These are phyloP conservation scores for Drosophila sulfurigaster DNA, from an alignment of 1,140 invertebrate genomes.

Conservation along the genomic window DNA sequence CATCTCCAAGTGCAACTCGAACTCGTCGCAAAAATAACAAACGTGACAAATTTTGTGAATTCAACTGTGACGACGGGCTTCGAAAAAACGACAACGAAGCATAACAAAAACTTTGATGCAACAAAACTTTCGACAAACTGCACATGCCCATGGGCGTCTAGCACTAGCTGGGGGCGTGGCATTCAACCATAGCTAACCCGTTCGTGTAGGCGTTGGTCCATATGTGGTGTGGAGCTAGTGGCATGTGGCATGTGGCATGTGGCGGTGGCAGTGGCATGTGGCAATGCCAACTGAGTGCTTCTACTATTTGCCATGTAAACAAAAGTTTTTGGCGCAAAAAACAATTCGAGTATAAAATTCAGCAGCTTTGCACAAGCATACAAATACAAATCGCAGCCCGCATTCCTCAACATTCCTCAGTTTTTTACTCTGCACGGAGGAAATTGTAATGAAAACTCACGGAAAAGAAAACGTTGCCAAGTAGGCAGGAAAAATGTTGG, in stretches of 20 bases:
- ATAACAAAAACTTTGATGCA: constrained; percentile 78
- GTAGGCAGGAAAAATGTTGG: constrained; percentile 29
- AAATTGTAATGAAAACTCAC: constrained; percentile 22
- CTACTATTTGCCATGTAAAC: constrained; percentile 79
- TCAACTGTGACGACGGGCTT: constrained; percentile 63
- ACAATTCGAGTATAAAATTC: constrained; percentile 75
- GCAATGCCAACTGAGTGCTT: constrained; percentile 25
- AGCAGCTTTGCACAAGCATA: constrained; percentile 36
- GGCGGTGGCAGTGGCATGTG: constrained; percentile 2
- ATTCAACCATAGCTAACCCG: constrained; percentile 49
- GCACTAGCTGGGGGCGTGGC: constrained; percentile 20
- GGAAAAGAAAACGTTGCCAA: constrained; percentile 31
- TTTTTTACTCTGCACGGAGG: neutral
- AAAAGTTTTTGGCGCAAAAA: constrained; percentile 79
- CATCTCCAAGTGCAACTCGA: constrained; percentile 14
- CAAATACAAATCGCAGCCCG: constrained; percentile 45
- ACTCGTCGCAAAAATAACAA: constrained; percentile 78
- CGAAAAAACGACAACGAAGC: constrained; percentile 61
- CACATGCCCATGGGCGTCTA: neutral
- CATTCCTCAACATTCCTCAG: constrained; percentile 20
- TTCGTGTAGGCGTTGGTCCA: constrained; percentile 23
- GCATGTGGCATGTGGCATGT: constrained; percentile 3
- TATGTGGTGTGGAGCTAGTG: neutral
- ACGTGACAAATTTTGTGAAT: constrained; percentile 85
- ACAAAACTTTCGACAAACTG: constrained; percentile 69